Evolutionary conservation across 2,888 invertebrate genomes (phyloP).

Genomic region (Netelia inedita): DNA sequence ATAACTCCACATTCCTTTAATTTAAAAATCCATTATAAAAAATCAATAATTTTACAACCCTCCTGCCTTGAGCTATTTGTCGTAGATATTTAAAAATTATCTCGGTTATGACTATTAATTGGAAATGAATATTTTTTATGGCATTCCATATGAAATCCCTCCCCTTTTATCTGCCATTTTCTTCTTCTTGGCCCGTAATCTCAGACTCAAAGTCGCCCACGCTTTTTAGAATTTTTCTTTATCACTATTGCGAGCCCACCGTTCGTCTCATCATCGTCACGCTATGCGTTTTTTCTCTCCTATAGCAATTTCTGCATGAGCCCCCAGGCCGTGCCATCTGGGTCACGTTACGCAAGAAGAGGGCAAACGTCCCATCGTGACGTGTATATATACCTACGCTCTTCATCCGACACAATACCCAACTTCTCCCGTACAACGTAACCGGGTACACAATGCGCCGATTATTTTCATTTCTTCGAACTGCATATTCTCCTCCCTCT

Average conservation of each 20-base stretch:
- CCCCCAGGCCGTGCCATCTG: constrained; percentile 34
- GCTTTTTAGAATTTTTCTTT: not conserved
- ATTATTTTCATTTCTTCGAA: constrained; percentile 24
- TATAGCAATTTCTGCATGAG: constrained; percentile 42
- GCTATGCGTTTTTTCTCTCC: constrained; percentile 21
- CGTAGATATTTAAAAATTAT: not conserved
- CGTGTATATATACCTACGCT: not conserved
- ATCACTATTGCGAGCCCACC: not conserved
- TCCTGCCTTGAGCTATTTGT: too few relatives aligned
- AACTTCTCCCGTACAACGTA: constrained; percentile 11
- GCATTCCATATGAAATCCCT: not conserved
- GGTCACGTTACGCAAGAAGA: constrained; percentile 48
- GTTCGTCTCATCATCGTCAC: not conserved
- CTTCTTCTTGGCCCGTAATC: constrained; percentile 2
- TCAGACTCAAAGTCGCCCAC: not conserved
- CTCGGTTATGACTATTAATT: constrained; percentile 7
- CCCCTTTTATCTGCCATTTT: not conserved
- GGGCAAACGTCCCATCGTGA: not conserved
- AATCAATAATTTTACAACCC: too few relatives aligned
- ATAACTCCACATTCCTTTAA: too few relatives aligned
- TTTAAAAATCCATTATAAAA: too few relatives aligned
- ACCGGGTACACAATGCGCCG: constrained; percentile 26
- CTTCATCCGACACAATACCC: constrained; percentile 38
- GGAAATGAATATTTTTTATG: constrained; percentile 33
- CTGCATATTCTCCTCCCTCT: not conserved